A percentile compares a stretch with the other conserved stretches of the same genome.
Conservation (phyloP, 2,113 vertebrate genomes). For the Garra rufa region DNA sequence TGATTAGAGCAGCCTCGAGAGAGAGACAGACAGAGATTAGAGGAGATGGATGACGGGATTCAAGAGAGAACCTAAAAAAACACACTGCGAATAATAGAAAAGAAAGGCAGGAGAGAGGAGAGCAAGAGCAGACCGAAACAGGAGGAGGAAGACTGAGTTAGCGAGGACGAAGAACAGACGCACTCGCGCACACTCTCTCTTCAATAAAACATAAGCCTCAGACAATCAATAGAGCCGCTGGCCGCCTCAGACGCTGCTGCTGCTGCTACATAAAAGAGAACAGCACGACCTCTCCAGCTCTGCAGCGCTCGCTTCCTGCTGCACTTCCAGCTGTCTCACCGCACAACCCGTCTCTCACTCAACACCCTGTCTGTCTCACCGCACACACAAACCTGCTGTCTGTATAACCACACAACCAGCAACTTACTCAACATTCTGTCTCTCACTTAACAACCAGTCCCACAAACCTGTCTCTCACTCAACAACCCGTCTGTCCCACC, state of each 20-base stretch:
- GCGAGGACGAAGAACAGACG: background rate
- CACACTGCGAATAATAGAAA: background rate
- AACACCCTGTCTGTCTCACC: background rate
- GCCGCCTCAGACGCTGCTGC: slow-evolving; percentile 1
- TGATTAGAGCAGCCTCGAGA: slow-evolving; percentile 3
- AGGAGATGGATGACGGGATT: slow-evolving; percentile 9
- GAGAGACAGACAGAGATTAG: slow-evolving; percentile 43
- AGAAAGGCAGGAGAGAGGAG: background rate
- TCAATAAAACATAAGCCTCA: slow-evolving; percentile 68
- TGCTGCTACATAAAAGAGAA: slow-evolving; percentile 14
- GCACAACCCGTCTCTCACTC: background rate
- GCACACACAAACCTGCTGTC: too few relatives aligned
- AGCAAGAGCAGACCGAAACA: background rate
- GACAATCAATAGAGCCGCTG: slow-evolving; percentile 57
- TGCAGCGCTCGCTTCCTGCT: slow-evolving; percentile 4
- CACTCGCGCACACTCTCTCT: slow-evolving; percentile 38
- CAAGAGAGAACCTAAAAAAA: background rate
- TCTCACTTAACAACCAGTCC: too few relatives aligned
- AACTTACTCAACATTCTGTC: too few relatives aligned
- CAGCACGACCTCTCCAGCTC: slow-evolving; percentile 27
- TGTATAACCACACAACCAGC: too few relatives aligned
- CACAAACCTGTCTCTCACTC: too few relatives aligned
- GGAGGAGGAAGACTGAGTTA: slow-evolving; percentile 10
- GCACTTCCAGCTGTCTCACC: background rate
- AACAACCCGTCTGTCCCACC: too few relatives aligned